Evolutionary conservation across 2,113 vertebrate genomes (phyloP).

Genomic region (Lophura nycthemera): DNA sequence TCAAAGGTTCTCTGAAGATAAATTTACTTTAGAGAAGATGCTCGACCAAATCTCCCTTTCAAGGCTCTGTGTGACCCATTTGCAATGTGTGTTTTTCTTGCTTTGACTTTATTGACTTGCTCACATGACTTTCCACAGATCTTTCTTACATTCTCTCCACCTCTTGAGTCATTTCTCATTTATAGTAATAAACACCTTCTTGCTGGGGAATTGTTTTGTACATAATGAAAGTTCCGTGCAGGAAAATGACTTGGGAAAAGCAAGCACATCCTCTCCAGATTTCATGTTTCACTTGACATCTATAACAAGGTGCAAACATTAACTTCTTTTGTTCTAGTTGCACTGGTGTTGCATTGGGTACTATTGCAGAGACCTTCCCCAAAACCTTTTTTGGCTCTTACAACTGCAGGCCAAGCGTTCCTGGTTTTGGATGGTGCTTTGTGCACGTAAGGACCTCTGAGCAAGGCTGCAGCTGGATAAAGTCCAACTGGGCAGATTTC

Average conservation of each 20-base stretch:
- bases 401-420: neutral
- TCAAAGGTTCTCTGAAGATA: neutral
- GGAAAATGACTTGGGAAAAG: neutral
- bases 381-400: neutral
- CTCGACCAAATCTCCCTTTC: neutral
- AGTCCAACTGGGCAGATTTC: neutral
- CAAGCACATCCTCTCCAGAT: neutral
- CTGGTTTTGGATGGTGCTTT: neutral
- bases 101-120: neutral
- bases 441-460: accelerated
- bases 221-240: neutral
- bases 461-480: neutral
- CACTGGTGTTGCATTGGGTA: neutral
- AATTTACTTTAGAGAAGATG: neutral
- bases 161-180: neutral
- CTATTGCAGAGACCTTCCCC: neutral
- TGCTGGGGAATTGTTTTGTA: neutral
- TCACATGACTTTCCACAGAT: neutral
- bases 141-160: neutral
- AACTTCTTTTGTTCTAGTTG: neutral
- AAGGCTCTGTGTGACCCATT: neutral
- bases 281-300: neutral
- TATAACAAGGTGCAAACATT: neutral
- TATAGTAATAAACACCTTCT: neutral
- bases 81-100: constrained; percentile 10